Evolutionary conservation across 30 jellyfish, hydroid and myxozoan genomes (phyloP).

Genomic region (Catostylus mosaicus): DNA sequence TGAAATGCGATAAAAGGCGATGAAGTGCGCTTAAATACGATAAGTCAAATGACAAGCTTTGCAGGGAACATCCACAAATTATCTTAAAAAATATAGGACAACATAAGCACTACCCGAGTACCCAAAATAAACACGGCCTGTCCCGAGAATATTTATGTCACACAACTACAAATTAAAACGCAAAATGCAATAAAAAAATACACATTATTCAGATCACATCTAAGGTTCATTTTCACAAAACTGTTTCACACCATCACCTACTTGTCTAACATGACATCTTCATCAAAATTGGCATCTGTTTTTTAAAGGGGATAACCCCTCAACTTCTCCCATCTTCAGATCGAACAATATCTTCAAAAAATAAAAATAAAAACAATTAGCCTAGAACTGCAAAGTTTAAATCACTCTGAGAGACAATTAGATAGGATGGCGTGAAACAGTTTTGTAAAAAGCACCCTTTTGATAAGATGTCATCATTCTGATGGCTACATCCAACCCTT

Average conservation of each 20-base stretch:
- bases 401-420: not conserved
- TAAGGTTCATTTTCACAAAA: constrained; percentile 1
- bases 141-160: not conserved
- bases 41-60: too few relatives aligned
- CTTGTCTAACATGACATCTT: constrained; percentile 58
- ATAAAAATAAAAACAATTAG: constrained; percentile 56
- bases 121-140: too few relatives aligned
- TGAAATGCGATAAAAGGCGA: too few relatives aligned
- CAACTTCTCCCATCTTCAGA: constrained; percentile 69
- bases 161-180: not conserved
- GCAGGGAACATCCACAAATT: too few relatives aligned
- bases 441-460: not conserved
- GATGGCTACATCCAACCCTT: too few relatives aligned
- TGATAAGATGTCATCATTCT: too few relatives aligned
- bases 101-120: too few relatives aligned
- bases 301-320: constrained; percentile 36
- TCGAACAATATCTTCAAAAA: constrained; percentile 75
- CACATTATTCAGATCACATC: not conserved
- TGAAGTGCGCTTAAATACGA: too few relatives aligned
- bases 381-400: constrained; percentile 30
- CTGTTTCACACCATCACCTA: constrained; percentile 82
- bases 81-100: too few relatives aligned
- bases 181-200: too few relatives aligned
- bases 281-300: constrained; percentile 35
- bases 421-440: constrained; percentile 70